These are phyloP conservation scores for Eupithecia pulchellata DNA, from an alignment of 2,888 invertebrate species.

Conservation along the genomic window DNA sequence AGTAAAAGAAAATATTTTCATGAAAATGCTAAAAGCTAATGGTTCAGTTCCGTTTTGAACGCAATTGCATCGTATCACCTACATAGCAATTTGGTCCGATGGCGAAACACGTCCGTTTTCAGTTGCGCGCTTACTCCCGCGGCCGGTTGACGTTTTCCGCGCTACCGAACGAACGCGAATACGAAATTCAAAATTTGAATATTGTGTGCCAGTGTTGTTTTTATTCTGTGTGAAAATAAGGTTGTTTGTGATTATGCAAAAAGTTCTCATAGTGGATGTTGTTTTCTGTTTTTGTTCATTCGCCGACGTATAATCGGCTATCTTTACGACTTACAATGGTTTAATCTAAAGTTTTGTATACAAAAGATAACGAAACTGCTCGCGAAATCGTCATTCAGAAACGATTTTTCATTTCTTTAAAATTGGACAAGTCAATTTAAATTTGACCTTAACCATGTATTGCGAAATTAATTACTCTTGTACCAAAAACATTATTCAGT, in stretches of 20 bases:
- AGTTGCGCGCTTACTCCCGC: slow-evolving; percentile 75
- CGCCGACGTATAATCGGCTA: slow-evolving; percentile 24
- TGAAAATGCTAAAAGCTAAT: slow-evolving; percentile 22
- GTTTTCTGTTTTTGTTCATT: background rate
- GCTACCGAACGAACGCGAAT: slow-evolving; percentile 48
- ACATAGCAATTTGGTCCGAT: slow-evolving; percentile 65
- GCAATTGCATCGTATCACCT: slow-evolving; percentile 52
- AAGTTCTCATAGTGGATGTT: slow-evolving; percentile 10
- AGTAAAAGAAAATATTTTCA: slow-evolving; percentile 7
- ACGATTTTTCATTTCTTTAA: slow-evolving; percentile 5
- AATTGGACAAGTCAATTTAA: slow-evolving; percentile 12
- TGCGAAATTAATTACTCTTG: slow-evolving; percentile 11
- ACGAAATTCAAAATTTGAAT: slow-evolving; percentile 51
- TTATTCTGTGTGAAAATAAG: slow-evolving; percentile 50
- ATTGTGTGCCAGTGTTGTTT: slow-evolving; percentile 60
- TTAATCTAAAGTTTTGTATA: slow-evolving; percentile 52
- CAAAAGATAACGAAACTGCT: slow-evolving; percentile 42
- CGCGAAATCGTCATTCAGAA: slow-evolving; percentile 11
- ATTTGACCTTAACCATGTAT: slow-evolving; percentile 19
- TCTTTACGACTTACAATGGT: slow-evolving; percentile 41
- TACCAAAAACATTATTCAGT: background rate
- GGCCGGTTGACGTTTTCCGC: slow-evolving; percentile 70
- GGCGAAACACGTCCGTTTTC: slow-evolving; percentile 62
- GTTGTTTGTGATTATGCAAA: slow-evolving; percentile 46
- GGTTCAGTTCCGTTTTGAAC: slow-evolving; percentile 34